Conservation (phyloP, 2,113 vertebrate genomes). For the Leucoraja erinaceus region DNA sequence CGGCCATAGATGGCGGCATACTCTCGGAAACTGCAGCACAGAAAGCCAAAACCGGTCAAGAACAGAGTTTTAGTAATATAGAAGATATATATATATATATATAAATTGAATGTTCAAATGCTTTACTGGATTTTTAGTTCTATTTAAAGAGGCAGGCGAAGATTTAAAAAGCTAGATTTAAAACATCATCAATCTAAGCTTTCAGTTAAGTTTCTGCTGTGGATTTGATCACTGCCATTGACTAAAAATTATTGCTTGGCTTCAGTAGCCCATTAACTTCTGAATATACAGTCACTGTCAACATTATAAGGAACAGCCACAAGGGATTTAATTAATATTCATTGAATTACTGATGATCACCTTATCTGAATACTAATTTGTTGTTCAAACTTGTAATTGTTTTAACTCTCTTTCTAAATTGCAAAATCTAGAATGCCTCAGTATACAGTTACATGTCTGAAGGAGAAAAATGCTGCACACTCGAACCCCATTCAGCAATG, state of each 20-base stretch:
- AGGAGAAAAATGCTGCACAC: background rate
- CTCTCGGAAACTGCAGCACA: too few relatives aligned
- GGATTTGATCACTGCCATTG: background rate
- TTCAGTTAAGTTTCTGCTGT: background rate
- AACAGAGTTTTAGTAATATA: too few relatives aligned
- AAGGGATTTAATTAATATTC: conserved; percentile 23
- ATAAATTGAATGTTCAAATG: background rate
- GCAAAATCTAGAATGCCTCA: background rate
- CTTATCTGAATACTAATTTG: conserved; percentile 19
- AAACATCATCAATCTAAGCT: background rate
- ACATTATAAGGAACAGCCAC: conserved; percentile 33
- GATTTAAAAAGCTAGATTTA: background rate
- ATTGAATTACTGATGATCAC: conserved; percentile 24
- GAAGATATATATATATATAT: too few relatives aligned
- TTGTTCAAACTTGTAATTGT: background rate
- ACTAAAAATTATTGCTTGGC: background rate
- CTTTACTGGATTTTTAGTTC: background rate
- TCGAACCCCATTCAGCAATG: background rate
- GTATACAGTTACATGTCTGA: background rate
- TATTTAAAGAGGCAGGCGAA: background rate
- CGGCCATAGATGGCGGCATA: too few relatives aligned
- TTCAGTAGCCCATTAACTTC: conserved; percentile 26
- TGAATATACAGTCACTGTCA: background rate
- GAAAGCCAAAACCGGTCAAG: too few relatives aligned
- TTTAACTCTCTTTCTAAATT: background rate